A percentile compares a stretch with the other conserved stretches of the same genome.
Conservation (phyloP, 1,140 invertebrate species). For the Halesus radiatus region DNA sequence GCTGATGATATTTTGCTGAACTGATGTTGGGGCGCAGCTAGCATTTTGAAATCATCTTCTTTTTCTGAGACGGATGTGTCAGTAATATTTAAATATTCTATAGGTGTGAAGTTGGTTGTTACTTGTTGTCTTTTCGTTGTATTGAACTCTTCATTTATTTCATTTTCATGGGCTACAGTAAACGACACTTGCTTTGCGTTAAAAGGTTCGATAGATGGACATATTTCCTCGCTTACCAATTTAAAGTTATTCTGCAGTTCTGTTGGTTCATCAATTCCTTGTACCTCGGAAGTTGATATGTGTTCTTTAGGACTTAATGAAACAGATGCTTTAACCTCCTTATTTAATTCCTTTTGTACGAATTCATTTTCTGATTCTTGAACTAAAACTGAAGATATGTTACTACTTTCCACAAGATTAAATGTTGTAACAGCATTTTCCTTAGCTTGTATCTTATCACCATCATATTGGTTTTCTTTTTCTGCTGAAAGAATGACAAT, state of each 20-base stretch:
- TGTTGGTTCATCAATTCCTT: slow-evolving; percentile 69
- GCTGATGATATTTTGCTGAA: slow-evolving; percentile 69
- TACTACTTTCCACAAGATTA: slow-evolving; percentile 71
- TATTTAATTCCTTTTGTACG: slow-evolving; percentile 63
- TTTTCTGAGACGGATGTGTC: slow-evolving; percentile 72
- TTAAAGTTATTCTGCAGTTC: slow-evolving; percentile 71
- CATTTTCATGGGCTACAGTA: slow-evolving; percentile 70
- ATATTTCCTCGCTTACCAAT: slow-evolving; percentile 70
- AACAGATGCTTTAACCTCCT: slow-evolving; percentile 67
- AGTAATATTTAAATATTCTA: slow-evolving; percentile 47
- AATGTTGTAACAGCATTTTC: slow-evolving; percentile 70
- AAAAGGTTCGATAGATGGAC: slow-evolving; percentile 65
- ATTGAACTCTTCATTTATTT: slow-evolving; percentile 63
- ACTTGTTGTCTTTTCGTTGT: slow-evolving; percentile 40
- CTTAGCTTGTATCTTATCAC: slow-evolving; percentile 62
- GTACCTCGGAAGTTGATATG: slow-evolving; percentile 70
- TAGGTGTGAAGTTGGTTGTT: slow-evolving; percentile 45
- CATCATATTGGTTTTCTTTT: slow-evolving; percentile 71
- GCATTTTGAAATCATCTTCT: slow-evolving; percentile 69
- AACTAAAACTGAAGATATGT: slow-evolving; percentile 67
- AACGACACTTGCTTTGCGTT: slow-evolving; percentile 74
- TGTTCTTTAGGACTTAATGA: slow-evolving; percentile 71
- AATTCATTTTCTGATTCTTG: slow-evolving; percentile 75
- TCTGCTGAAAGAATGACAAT: slow-evolving; percentile 73
- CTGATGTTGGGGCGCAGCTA: slow-evolving; percentile 71